phyloP scores from a whole-genome alignment of 2,113 vertebrate species.

The Carassius carassius region DNA sequence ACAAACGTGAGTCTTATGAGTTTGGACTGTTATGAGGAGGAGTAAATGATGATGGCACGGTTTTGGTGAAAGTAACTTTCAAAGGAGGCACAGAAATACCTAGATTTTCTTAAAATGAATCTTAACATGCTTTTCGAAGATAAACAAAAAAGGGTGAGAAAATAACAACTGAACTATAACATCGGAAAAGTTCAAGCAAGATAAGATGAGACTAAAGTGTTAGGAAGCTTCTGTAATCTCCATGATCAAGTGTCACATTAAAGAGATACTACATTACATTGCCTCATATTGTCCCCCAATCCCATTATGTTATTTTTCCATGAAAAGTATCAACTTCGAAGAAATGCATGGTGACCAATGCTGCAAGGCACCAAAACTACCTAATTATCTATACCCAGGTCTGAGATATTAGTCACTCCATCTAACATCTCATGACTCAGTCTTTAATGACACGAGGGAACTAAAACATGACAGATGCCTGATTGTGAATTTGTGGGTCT shows the following conservation, averaged over 20 bases:
- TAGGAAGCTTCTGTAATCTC: not conserved
- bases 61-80: not conserved
- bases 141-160: too few relatives aligned
- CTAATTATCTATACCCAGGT: not conserved
- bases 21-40: not conserved
- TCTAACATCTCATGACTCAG: not conserved
- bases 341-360: too few relatives aligned
- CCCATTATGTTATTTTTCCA: not conserved
- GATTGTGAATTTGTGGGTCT: not conserved
- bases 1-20: not conserved
- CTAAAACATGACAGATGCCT: not conserved
- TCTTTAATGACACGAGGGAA: not conserved
- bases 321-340: too few relatives aligned
- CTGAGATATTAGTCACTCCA: not conserved
- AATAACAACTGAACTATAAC: not conserved
- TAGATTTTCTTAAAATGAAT: too few relatives aligned
- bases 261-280: not conserved
- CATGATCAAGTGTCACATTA: not conserved
- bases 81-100: not conserved
- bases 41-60: not conserved
- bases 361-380: not conserved
- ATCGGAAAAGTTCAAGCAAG: not conserved
- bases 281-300: not conserved
- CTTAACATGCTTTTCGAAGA: too few relatives aligned
- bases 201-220: not conserved